Evolutionary conservation across 2,797 vertebrate genomes (phyloP), one percentile per base, ranked within the genome.

Genomic region (Phrynocephalus vlangalii): DNA sequence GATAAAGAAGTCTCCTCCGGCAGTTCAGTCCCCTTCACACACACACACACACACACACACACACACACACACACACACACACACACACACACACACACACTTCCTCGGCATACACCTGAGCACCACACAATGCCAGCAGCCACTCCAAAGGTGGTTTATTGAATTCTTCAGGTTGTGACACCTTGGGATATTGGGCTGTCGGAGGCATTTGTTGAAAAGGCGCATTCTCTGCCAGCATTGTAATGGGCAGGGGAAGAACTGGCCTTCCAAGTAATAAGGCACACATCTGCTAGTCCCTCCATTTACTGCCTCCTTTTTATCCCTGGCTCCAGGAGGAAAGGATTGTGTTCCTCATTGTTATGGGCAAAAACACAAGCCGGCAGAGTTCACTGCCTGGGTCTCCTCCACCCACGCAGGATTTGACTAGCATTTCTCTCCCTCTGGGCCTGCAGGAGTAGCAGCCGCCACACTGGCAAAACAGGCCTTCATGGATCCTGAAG

Each of bases 121-220:
- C 86, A 84, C 82, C 77, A 81, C 33, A 90, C 89, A 87, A 90
- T 63, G 66, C 82, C 83, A 50, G 66, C 86, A 6, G 72, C 79
- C 52, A 10, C 0, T 20, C 48, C 71, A 85, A 76, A 88, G 78
- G 48, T 80, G 38, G 11, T 77, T 90, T 84, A 82, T 87, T 79
- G 89, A 90, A 87, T 85, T 80, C 52, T 87, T 63, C 72, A 16
- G 79, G 66, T 87, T 85, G 89, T 90, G 89, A 87, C 89, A 87
- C 73, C 79, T 87, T 81, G 26, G 86, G 87, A 85, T 77, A 90
- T 90, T 82, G 86, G 89, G 82, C 86, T 87, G 86, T 90, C 86
- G 26, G 83, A 85, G 83, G 86, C 89, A 82, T 90, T 90, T 90
- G 89, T 67, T 63, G 83, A 63, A 80, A 82, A 90, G 33, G 5